These are phyloP conservation scores for Elanoides forficatus DNA, from an alignment of 2,113 vertebrate species.

Conservation along the genomic window DNA sequence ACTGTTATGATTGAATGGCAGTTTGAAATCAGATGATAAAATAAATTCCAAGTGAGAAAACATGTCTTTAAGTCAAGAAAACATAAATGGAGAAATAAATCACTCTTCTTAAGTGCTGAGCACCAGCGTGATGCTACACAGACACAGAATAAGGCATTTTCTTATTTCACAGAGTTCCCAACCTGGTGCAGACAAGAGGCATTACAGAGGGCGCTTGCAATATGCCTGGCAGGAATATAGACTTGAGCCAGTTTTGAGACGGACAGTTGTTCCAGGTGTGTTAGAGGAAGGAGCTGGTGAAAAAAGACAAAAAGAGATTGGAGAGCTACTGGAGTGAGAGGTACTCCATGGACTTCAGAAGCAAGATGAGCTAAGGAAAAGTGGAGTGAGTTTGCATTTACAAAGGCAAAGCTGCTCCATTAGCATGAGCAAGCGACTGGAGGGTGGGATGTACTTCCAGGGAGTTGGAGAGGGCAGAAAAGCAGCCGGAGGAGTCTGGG, in stretches of 20 bases:
- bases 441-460: neutral
- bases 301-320: neutral
- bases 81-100: slow-evolving; percentile 10
- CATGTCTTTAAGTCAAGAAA: neutral
- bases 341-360: neutral
- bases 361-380: neutral
- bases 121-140: neutral
- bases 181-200: neutral
- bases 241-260: neutral
- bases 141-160: neutral
- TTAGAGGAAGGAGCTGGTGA: neutral
- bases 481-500: neutral
- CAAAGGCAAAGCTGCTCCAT: neutral
- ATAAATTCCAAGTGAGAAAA: neutral
- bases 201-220: neutral
- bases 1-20: neutral
- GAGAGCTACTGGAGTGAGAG: neutral
- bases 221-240: neutral
- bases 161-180: neutral
- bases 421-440: accelerated
- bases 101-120: neutral
- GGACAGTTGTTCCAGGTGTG: neutral
- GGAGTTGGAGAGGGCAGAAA: neutral
- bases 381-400: neutral
- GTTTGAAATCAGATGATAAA: neutral